Percentiles rank a stretch among this genome's conserved stretches.
Conservation (phyloP, 2,888 invertebrate species). For the Pristionchus arcanus region DNA sequence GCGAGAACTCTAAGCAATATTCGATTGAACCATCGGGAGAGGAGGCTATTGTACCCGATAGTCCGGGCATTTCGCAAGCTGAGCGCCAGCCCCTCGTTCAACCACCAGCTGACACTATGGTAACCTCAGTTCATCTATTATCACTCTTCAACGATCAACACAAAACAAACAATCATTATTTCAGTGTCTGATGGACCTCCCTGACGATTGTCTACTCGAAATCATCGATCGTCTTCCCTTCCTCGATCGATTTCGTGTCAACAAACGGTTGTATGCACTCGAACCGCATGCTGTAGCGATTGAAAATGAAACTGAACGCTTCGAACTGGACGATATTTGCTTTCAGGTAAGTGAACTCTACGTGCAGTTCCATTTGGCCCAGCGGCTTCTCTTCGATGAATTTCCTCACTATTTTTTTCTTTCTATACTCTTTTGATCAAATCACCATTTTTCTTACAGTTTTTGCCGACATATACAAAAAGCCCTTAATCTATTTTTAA, state of each 20-base stretch:
- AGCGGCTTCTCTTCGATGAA: too few relatives aligned
- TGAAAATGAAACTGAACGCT: neutral
- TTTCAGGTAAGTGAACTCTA: too few relatives aligned
- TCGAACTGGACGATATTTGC: neutral
- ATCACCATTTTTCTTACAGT: too few relatives aligned
- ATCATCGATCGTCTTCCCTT: neutral
- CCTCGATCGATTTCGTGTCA: neutral
- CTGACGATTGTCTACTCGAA: slow-evolving; percentile 2
- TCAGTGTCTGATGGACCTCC: slow-evolving; percentile 4
- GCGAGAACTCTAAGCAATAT: neutral
- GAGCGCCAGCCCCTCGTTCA: too few relatives aligned
- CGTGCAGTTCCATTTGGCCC: too few relatives aligned
- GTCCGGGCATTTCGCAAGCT: too few relatives aligned
- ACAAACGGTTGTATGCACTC: neutral
- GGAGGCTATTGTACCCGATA: neutral
- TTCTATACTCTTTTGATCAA: too few relatives aligned
- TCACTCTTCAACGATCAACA: neutral
- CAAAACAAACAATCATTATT: neutral
- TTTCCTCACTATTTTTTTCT: too few relatives aligned
- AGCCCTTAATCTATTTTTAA: too few relatives aligned
- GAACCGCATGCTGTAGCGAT: neutral
- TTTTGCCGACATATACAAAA: too few relatives aligned
- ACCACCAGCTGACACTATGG: neutral
- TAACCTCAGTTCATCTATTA: neutral
- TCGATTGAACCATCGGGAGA: too few relatives aligned